A percentile compares a stretch with the other conserved stretches of the same genome.
phyloP scores from a whole-genome alignment of 2,113 vertebrate species.

The Gallinago undulata region DNA sequence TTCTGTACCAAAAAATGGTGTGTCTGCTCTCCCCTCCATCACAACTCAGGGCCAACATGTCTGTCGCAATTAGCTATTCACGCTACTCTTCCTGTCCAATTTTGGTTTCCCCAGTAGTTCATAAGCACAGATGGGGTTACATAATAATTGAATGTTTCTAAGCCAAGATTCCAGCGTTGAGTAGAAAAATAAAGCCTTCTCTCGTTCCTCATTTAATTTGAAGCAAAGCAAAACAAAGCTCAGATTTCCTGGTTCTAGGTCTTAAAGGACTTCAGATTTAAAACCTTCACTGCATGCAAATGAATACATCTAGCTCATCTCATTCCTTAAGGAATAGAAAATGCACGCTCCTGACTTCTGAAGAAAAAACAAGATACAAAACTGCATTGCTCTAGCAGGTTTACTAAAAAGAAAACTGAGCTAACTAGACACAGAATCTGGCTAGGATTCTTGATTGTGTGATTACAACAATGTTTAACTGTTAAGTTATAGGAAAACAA shows the following conservation, averaged over 20 bases:
- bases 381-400: neutral
- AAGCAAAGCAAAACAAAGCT: neutral
- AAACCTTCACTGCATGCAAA: neutral
- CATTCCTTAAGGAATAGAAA: neutral
- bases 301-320: neutral
- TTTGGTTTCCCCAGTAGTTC: neutral
- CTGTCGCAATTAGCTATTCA: neutral
- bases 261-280: neutral
- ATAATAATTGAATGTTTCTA: neutral
- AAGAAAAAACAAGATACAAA: neutral
- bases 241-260: neutral
- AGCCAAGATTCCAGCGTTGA: neutral
- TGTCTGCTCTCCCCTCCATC: fast-evolving
- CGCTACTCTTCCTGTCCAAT: neutral
- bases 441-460: neutral
- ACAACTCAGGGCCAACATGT: fast-evolving
- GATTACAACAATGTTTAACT: neutral
- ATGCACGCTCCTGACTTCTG: neutral
- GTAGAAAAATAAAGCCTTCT: neutral
- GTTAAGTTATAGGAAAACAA: neutral
- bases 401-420: neutral
- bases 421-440: neutral
- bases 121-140: neutral
- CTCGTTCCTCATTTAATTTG: neutral
- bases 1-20: fast-evolving